phyloP scores from a whole-genome alignment of 2,888 invertebrate species.

The Hoplodrina ambigua region DNA sequence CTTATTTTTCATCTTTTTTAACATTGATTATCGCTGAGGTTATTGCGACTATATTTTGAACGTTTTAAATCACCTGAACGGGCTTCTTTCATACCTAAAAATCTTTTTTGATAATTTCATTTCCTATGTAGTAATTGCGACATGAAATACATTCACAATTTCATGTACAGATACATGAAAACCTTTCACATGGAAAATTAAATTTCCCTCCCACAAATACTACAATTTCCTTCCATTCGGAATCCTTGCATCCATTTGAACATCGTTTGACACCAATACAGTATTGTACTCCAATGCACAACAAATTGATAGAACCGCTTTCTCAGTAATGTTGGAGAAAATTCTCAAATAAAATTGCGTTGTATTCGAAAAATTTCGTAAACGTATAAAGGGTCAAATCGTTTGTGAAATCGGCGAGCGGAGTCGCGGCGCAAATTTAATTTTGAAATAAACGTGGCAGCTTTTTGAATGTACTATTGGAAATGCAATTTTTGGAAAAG shows the following conservation, averaged over 20 bases:
- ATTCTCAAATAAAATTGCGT: slow-evolving; percentile 45
- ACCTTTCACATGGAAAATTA: slow-evolving; percentile 36
- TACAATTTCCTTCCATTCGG: slow-evolving; percentile 44
- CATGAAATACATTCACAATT: background rate
- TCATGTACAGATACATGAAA: background rate
- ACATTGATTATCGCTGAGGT: too few species aligned
- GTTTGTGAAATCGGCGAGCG: slow-evolving; percentile 39
- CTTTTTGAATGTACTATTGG: slow-evolving; percentile 17
- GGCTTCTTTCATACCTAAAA: too few species aligned
- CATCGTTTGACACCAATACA: slow-evolving; percentile 49
- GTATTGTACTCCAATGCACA: slow-evolving; percentile 53
- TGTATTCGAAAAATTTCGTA: slow-evolving; percentile 43
- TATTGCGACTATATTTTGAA: too few species aligned
- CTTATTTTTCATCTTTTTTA: too few species aligned
- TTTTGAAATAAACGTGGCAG: slow-evolving; percentile 36
- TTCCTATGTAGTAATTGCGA: background rate
- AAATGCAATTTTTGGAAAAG: slow-evolving; percentile 33
- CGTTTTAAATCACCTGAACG: too few species aligned
- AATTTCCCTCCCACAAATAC: slow-evolving; percentile 50
- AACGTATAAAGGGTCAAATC: slow-evolving; percentile 50
- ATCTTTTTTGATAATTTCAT: background rate
- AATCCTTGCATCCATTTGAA: slow-evolving; percentile 52
- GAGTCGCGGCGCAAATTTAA: slow-evolving; percentile 32
- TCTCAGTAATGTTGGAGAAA: slow-evolving; percentile 34
- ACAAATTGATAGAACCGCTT: slow-evolving; percentile 56